Base-by-base conservation (phyloP, 2,113 vertebrate genomes). In the Bambusicola thoracicus region DNA sequence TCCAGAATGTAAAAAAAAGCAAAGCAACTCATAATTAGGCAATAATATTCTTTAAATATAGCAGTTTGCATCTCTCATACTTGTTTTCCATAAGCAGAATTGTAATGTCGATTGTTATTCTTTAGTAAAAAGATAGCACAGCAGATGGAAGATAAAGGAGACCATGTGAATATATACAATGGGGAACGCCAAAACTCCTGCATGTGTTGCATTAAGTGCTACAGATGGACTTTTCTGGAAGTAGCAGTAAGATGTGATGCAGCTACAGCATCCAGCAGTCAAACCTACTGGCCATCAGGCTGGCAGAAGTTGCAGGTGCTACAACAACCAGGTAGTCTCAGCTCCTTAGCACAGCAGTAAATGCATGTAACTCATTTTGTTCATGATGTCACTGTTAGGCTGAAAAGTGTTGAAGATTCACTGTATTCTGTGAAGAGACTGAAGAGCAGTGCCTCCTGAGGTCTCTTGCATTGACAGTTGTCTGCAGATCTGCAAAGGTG, bases 221-320 rank as follows among this genome's bases (percentile, higher is more conserved):
- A 41, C 30, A 34, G 65, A n/a, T n/a, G 43, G 61, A 49, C 36
- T 44, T n/a, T 8, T 8, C 10, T 16, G 51, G 65, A 34, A 41
- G 38, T 5, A 61, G 11, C 11, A 81, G 66, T 8, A 46, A 30
- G 2, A 1, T 4, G 24, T 2, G 1, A 9, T 27, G 24, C 0
- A 1, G 21, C 46, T 34, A 55, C 38, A 55, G 80, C 34, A 41
- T n/a, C 40, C 41, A 29, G 2, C 8, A 44, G 87, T 40, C 63
- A n/a, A 20, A 40, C 10, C n/a, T 22, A 29, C 11, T 13, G 2
- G 18, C 38, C 18, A 10, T 9, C 85, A 55, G 51, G n/a, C 21
- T 19, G 43, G 74, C 51, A 46, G 20, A 36, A 25, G 27, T 11
- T 15, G 3, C 1, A 29, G 32, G 6, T 8, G 2, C 36, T 73